phyloP scores from a whole-genome alignment of 37 sponge, comb jelly and placozoan species.

The Bolinopsis microptera region DNA sequence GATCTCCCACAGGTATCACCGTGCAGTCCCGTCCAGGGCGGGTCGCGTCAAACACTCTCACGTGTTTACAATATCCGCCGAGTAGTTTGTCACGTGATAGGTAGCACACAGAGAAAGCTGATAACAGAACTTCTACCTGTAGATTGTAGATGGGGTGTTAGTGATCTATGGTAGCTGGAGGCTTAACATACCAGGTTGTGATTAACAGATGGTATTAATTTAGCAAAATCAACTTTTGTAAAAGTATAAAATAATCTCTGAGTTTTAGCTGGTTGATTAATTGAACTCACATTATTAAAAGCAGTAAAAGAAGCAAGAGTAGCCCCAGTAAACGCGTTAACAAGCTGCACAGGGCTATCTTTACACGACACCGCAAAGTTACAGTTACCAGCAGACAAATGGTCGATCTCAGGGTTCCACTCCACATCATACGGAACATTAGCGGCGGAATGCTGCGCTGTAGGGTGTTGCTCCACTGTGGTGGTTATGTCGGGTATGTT shows the following conservation, averaged over 20 bases:
- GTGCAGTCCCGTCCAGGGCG: conserved; percentile 17
- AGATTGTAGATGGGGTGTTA: too few relatives aligned
- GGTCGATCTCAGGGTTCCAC: conserved; percentile 21
- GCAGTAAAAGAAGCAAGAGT: conserved; percentile 5
- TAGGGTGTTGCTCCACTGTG: neutral
- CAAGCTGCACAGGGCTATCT: conserved; percentile 38
- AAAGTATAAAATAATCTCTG: too few relatives aligned
- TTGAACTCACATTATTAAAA: neutral
- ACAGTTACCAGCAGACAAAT: neutral
- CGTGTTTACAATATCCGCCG: conserved; percentile 57
- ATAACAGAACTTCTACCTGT: conserved; percentile 15
- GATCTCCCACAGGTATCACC: neutral
- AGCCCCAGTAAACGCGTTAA: conserved; percentile 5
- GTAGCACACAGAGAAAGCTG: conserved; percentile 60
- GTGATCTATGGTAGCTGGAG: too few relatives aligned
- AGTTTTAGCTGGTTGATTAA: too few relatives aligned
- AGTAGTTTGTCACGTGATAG: neutral
- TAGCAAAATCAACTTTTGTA: too few relatives aligned
- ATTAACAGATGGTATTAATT: too few relatives aligned
- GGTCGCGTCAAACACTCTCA: conserved; percentile 4
- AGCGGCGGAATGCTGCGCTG: conserved; percentile 18
- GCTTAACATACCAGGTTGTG: too few relatives aligned
- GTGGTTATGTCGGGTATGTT: neutral
- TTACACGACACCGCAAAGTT: conserved; percentile 32
- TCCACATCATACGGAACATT: neutral